Conservation (phyloP, 2,888 invertebrate species). For the Icerya purchasi region DNA sequence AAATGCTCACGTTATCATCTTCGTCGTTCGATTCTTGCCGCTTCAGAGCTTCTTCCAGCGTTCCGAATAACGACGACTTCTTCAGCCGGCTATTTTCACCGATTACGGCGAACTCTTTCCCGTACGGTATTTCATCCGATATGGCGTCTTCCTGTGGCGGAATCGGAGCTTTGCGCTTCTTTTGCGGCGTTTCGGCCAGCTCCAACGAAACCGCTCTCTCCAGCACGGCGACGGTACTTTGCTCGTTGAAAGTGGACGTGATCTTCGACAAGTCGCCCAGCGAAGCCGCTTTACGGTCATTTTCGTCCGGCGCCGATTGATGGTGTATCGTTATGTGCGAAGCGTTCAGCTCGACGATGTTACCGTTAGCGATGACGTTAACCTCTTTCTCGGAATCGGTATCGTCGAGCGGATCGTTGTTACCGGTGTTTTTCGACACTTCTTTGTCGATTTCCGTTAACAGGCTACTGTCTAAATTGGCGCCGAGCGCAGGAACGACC, state of each 20-base stretch:
- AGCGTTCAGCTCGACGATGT: constrained; percentile 49
- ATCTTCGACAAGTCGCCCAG: constrained; percentile 56
- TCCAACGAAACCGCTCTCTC: constrained; percentile 64
- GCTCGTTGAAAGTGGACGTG: constrained; percentile 16
- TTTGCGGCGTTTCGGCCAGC: constrained; percentile 20
- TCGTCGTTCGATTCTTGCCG: constrained; percentile 1
- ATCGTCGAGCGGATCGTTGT: not conserved
- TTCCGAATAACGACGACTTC: constrained; percentile 54
- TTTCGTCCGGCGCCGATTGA: constrained; percentile 32
- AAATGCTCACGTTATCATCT: not conserved
- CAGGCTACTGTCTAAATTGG: constrained; percentile 6
- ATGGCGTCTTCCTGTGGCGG: constrained; percentile 20
- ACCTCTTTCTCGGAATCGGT: constrained; percentile 27
- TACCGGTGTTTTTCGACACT: constrained; percentile 6
- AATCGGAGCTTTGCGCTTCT: constrained; percentile 40
- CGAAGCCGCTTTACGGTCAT: constrained; percentile 50
- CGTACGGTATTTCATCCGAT: constrained; percentile 15
- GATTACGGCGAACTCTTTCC: constrained; percentile 15
- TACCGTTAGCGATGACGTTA: constrained; percentile 25
- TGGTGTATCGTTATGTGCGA: constrained; percentile 54
- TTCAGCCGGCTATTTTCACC: constrained; percentile 34
- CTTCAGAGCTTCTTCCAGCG: constrained; percentile 41
- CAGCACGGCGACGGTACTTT: constrained; percentile 18
- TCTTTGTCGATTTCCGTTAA: constrained; percentile 11
- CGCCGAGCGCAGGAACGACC: not conserved